phyloP scores from a whole-genome alignment of 1,140 invertebrate species.

The Euborellia annulipes region DNA sequence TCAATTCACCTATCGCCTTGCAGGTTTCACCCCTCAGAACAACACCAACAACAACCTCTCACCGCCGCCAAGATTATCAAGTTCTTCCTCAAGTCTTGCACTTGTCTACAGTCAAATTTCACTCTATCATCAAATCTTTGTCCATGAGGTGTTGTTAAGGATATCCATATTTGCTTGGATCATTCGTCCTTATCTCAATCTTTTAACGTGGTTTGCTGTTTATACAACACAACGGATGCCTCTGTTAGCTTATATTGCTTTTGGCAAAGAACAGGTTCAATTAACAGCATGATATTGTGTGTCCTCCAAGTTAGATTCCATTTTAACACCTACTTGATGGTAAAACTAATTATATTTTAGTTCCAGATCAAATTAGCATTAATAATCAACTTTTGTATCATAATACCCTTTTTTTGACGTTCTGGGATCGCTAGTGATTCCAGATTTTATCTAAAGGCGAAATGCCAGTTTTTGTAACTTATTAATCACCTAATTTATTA shows the following conservation, averaged over 20 bases:
- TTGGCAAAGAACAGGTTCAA: constrained; percentile 19
- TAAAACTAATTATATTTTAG: no score
- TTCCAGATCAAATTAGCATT: no score
- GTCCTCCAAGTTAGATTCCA: no score
- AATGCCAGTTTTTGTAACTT: no score
- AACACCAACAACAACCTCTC: constrained; percentile 26
- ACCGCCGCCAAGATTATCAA: neutral
- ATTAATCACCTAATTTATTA: no score
- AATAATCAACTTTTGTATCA: no score
- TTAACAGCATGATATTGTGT: neutral
- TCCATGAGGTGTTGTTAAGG: constrained; percentile 22
- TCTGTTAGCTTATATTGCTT: constrained; percentile 23
- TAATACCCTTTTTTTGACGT: no score
- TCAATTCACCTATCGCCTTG: constrained; percentile 25
- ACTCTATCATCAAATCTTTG: constrained; percentile 27
- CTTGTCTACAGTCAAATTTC: no score
- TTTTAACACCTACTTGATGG: no score
- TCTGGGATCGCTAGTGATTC: no score
- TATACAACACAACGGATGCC: constrained; percentile 26
- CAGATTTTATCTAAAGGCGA: no score
- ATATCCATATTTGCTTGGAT: constrained; percentile 15
- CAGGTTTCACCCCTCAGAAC: constrained; percentile 14
- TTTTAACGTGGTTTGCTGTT: constrained; percentile 26
- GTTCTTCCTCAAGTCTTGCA: neutral
- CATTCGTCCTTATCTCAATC: constrained; percentile 29